Evolutionary conservation across 2,888 invertebrate genomes (phyloP).

Genomic region (Tipula lateralis): DNA sequence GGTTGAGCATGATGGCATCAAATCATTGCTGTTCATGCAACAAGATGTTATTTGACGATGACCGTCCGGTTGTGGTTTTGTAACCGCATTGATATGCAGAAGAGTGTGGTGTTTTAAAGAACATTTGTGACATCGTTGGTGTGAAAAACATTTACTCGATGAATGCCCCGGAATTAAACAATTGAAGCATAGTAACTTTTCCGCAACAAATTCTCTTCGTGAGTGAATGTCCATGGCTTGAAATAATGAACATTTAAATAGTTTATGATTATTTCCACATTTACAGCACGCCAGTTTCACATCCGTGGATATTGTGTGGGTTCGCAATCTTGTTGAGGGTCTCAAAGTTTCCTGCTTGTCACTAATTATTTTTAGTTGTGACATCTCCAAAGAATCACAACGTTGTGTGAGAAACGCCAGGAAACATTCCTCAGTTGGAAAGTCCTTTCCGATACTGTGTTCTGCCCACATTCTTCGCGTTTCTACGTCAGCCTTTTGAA

Average conservation of each 20-base stretch:
- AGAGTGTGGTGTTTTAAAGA: background rate
- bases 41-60: background rate
- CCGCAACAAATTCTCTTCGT: background rate
- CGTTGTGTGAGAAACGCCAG: no score
- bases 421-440: no score
- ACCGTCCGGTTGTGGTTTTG: background rate
- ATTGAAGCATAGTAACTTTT: background rate
- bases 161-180: background rate
- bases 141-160: background rate
- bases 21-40: no score
- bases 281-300: background rate
- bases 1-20: no score
- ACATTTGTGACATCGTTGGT: background rate
- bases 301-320: no score
- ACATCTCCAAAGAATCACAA: no score
- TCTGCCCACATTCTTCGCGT: no score
- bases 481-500: no score
- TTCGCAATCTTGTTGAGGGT: no score
- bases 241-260: background rate
- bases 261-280: background rate
- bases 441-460: no score
- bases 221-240: background rate
- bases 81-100: background rate
- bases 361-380: no score
- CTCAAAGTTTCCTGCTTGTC: no score